Percentiles rank a stretch among this genome's conserved stretches.
Conservation (phyloP, 2,113 vertebrate species). For the Muntiacus muntjak region DNA sequence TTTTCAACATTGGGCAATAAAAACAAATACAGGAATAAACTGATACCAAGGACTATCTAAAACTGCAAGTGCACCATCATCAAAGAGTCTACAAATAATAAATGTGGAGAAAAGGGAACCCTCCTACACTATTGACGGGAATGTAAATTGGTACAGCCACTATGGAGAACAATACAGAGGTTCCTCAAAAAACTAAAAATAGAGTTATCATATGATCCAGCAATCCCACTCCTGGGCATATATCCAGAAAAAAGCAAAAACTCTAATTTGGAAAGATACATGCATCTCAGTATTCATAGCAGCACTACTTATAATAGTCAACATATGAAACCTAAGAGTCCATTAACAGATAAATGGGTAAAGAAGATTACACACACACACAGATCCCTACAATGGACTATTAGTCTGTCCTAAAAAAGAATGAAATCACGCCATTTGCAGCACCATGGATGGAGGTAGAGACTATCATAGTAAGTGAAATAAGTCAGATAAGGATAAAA, state of each 20-base stretch:
- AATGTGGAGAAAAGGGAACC: background rate
- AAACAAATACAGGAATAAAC: background rate
- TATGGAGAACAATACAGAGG: background rate
- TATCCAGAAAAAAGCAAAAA: background rate
- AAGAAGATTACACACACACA: background rate
- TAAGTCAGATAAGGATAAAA: background rate
- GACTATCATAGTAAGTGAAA: background rate
- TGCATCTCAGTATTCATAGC: background rate
- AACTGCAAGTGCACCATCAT: background rate
- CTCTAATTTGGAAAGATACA: background rate
- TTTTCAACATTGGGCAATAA: background rate
- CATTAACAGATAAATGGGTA: background rate
- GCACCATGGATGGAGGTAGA: background rate
- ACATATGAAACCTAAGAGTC: background rate
- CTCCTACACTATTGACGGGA: background rate
- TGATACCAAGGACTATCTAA: background rate
- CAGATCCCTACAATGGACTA: background rate
- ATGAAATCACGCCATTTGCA: background rate
- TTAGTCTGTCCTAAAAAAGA: background rate
- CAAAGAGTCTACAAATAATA: background rate
- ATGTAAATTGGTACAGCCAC: background rate
- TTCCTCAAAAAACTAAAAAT: background rate
- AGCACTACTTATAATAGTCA: background rate
- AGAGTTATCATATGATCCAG: background rate
- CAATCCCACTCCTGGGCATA: background rate